Evolutionary conservation across 2,113 vertebrate genomes (phyloP).

Genomic region (Chauna torquata): DNA sequence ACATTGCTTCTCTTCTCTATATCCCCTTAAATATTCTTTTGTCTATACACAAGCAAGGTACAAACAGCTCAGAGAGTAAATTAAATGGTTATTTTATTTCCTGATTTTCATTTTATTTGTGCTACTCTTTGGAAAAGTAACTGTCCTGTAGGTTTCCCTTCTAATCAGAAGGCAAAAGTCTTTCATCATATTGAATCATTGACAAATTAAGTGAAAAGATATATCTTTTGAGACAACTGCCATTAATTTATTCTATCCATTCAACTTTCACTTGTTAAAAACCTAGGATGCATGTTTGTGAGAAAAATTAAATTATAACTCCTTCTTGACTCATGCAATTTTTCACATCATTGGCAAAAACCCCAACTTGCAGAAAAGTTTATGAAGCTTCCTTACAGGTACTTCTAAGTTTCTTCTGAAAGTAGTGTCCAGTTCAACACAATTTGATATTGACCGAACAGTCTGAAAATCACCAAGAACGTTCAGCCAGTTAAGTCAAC

Average conservation of each 20-base stretch:
- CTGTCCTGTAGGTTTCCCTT: background rate
- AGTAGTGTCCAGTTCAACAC: background rate
- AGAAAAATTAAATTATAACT: background rate
- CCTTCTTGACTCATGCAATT: background rate
- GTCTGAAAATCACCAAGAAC: background rate
- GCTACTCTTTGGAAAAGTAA: background rate
- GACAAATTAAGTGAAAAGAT: background rate
- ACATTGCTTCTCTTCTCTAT: background rate
- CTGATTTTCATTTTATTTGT: background rate
- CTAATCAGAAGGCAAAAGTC: background rate
- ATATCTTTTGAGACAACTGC: background rate
- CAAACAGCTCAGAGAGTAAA: background rate
- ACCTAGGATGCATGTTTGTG: background rate
- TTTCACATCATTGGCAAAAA: background rate
- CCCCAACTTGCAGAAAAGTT: background rate
- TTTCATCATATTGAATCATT: background rate
- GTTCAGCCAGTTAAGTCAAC: background rate
- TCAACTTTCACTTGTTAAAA: background rate
- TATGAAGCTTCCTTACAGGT: background rate
- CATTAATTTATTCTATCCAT: background rate
- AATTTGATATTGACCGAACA: background rate
- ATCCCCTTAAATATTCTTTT: background rate
- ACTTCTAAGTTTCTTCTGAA: background rate
- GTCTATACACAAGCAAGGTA: fast-evolving
- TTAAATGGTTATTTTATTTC: background rate